Evolutionary conservation across 2,113 vertebrate genomes (phyloP), one percentile per base, ranked within the genome.

Genomic region (Phaetusa simplex): DNA sequence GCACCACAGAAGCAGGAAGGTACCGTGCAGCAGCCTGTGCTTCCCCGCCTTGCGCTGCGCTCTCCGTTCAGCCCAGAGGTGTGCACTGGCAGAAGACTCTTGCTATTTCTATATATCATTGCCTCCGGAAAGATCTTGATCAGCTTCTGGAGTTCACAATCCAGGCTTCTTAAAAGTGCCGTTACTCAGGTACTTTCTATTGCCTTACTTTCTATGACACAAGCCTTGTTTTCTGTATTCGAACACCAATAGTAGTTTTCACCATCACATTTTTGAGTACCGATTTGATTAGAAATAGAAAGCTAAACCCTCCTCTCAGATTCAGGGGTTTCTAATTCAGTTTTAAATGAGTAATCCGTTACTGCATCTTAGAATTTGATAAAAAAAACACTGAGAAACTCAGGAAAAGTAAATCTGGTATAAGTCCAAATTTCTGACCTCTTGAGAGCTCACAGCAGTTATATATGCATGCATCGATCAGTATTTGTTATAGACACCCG

Each of bases 1-100:
- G 12, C 29, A 20, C 19, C 49, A 45, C 10, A 16, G 66, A 59
- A 49, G 15, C 42, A 55, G 0, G 0, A 53, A 61, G 14, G 14
- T 9, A 12, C 1, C 0, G 1, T 0, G 30, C 26, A 82, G 34
- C 22, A 38, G 14, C 1, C 36, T 38, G 8, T 23, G 43, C 26
- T n/a, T 49, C 43, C 18, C 36, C 20, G 34, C 49, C 49, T 38
- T 30, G 38, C 12, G 5, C 8, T 6, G 32, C 3, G 2, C 38
- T 23, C n/a, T 65, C 7, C 1, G 1, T n/a, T 56, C 69, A 95
- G 59, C 59, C 43, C 59, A 30, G 24, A 65, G 15, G 18, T 22
- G 10, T 12, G 6, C 14, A 5, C 1, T 42, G 34, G 29, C 43
- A 84, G 53, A 78, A 69, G 26, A 52, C 11, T 14, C 49, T 40